Conservation (phyloP, 2,113 vertebrate genomes). For the Ochotona princeps region DNA sequence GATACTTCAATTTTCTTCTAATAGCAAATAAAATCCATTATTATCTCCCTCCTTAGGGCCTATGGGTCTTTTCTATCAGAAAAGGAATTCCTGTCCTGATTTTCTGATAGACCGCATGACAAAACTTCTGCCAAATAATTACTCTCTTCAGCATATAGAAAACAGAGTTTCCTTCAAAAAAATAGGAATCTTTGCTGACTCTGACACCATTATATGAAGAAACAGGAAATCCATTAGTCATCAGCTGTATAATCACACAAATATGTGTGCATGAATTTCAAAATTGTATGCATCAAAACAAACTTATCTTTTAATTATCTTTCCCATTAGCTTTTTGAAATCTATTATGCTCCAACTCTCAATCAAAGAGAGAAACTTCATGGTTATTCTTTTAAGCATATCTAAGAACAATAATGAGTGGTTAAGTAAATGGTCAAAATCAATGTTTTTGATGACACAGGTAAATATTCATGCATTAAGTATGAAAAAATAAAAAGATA, state of each 20-base stretch:
- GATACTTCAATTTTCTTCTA: not conserved
- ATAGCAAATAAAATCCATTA: not conserved
- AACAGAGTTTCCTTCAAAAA: conserved; percentile 9
- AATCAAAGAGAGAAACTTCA: not conserved
- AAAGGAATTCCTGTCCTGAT: not conserved
- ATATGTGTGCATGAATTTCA: not conserved
- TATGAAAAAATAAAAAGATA: conserved; percentile 18
- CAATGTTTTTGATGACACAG: not conserved
- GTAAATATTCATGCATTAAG: conserved; percentile 9
- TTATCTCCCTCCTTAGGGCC: not conserved
- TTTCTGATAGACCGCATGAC: not conserved
- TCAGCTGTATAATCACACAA: too few relatives aligned
- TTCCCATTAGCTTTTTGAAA: not conserved
- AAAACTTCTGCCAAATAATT: not conserved
- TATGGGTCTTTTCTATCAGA: not conserved
- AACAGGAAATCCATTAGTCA: not conserved
- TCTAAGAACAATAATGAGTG: not conserved
- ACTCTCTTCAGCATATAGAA: not conserved
- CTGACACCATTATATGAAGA: not conserved
- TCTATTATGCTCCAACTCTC: not conserved
- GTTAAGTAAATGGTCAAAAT: not conserved
- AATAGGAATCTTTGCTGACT: not conserved
- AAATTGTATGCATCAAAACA: not conserved
- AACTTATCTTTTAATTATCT: too few relatives aligned
- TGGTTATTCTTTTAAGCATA: not conserved